These are phyloP conservation scores for Isoperla grammatica DNA, from an alignment of 2,888 invertebrate genomes.

Conservation along the genomic window DNA sequence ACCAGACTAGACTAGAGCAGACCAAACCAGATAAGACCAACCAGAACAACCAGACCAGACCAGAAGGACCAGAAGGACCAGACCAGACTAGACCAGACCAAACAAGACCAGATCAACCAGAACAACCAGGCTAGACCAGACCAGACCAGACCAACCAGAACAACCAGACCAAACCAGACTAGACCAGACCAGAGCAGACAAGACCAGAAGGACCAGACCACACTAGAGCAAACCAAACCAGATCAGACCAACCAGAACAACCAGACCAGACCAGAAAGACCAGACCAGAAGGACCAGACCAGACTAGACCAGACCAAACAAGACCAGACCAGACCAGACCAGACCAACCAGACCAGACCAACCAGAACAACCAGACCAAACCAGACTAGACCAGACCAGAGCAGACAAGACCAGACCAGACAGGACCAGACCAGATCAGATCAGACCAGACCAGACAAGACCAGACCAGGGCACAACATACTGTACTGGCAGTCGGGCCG, in stretches of 20 bases:
- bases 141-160: background rate
- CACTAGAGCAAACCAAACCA: no score
- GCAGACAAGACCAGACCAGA: background rate
- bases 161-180: no score
- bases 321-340: constrained; percentile 6
- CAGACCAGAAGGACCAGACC: no score
- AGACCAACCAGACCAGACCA: background rate
- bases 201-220: no score
- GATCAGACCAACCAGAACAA: no score
- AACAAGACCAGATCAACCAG: background rate
- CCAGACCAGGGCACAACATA: no score
- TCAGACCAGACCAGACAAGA: no score
- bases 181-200: background rate
- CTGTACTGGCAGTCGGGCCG: no score
- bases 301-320: constrained; percentile 1
- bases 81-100: constrained; percentile 21
- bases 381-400: constrained; percentile 6
- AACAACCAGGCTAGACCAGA: background rate
- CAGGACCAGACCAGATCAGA: background rate
- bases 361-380: no score
- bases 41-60: no score
- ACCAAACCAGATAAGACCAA: constrained; percentile 21
- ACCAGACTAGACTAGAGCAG: no score
- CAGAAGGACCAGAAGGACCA: constrained; percentile 19
- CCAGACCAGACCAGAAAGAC: no score